Evolutionary conservation across 2,113 vertebrate genomes (phyloP), one percentile per base, ranked within the genome.

Genomic region (Albula goreensis): DNA sequence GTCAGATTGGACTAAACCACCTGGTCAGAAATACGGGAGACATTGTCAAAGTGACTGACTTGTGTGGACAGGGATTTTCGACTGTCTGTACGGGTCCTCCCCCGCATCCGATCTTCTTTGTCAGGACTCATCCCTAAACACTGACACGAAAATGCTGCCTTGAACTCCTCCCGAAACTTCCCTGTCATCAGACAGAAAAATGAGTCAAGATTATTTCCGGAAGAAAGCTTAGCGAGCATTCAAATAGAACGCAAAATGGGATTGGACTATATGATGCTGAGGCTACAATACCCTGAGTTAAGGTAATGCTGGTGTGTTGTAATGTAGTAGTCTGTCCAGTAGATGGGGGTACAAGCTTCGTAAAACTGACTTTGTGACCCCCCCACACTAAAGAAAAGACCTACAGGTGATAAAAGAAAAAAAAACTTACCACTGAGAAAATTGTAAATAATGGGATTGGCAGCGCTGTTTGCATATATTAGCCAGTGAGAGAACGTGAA

Each of bases 381-480:
- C 2, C 70, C 22, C 19, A 19, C 8, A 4, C 3, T n/a, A 77
- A 48, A 9, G 41, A 25, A 15, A 78, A 78, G 41, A 4, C 22
- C 41, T 0, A 78, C 9, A 13, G 51, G 25, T 31, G 25, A 56
- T 4, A 9, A 53, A 41, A 48, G 41, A 22, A 51, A 57, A 60
- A 22, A 51, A 57, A 60, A 96, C 98, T 97, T 91, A 99, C 98
- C 97, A 86, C 98, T 99, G 82, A 99, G 96, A 91, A 99, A 99
- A 92, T 99, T 99, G 92, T 99, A 99, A 95, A 99, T 98, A 88
- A 99, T 99, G 81, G 98, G 98, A 92, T 99, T 99, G 81, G 97
- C 97, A 83, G 98, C 98, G 90, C 98, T 99, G 89, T 99, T 99
- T 87, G 98, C 98, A 56, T 99, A 99, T 3, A 99, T 98, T 78